phyloP scores from a whole-genome alignment of 2,797 vertebrate species.

The Esox lucius region DNA sequence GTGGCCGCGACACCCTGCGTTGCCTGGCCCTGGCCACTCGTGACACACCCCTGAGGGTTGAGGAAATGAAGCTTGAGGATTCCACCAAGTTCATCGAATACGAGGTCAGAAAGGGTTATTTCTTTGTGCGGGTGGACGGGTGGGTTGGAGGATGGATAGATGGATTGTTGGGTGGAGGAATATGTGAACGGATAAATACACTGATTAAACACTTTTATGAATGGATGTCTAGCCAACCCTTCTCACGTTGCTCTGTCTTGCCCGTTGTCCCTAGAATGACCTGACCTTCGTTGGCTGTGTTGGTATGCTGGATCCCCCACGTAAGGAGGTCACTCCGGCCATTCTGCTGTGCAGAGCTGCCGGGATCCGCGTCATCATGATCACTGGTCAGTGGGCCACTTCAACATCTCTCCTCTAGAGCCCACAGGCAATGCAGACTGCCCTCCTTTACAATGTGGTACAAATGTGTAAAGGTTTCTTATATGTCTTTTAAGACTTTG shows the following conservation, averaged over 20 bases:
- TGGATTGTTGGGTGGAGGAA: background rate
- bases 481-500: background rate
- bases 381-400: constrained; percentile 77
- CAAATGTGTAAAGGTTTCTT: background rate
- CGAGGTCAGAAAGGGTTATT: constrained; percentile 75
- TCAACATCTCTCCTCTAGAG: background rate
- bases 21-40: constrained; percentile 92
- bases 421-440: background rate
- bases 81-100: constrained; percentile 86
- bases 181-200: background rate
- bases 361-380: constrained; percentile 97
- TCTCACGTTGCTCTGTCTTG: constrained; percentile 5
- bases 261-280: constrained; percentile 72
- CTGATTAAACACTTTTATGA: background rate
- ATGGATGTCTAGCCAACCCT: background rate
- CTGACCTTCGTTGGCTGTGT: constrained; percentile 91
- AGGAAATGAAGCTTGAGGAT: constrained; percentile 91
- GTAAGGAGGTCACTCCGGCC: constrained; percentile 88
- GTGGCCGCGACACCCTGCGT: constrained; percentile 89
- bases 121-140: background rate
- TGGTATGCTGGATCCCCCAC: constrained; percentile 94
- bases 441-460: background rate
- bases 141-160: background rate
- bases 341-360: constrained; percentile 86
- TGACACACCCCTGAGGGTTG: constrained; percentile 82